Percentiles rank a stretch among this genome's conserved stretches.
Conservation (phyloP, 2,797 vertebrate species). For the Parauchenoglanis ngamensis region DNA sequence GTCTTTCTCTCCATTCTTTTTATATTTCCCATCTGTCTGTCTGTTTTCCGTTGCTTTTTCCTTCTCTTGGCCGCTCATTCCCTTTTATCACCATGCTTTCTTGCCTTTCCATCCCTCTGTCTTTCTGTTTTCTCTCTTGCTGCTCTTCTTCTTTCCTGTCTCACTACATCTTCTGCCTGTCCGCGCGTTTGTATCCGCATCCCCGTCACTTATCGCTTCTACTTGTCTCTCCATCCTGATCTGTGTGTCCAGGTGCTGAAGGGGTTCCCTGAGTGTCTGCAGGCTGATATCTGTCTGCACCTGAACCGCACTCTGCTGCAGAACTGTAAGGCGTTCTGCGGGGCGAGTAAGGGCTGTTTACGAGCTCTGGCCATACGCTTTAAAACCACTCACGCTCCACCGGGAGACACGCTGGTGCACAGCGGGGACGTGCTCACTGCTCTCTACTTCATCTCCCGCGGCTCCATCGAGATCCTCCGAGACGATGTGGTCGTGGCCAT, state of each 20-base stretch:
- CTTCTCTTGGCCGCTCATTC: background rate
- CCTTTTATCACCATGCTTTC: background rate
- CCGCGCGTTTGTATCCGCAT: background rate
- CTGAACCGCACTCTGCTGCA: slow-evolving; percentile 91
- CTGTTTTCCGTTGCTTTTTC: background rate
- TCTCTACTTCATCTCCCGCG: slow-evolving; percentile 96
- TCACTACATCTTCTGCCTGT: background rate
- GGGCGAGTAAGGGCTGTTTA: slow-evolving; percentile 95
- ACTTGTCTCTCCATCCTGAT: background rate
- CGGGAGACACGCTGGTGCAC: slow-evolving; percentile 95
- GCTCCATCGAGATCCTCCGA: slow-evolving; percentile 95
- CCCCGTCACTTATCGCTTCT: background rate
- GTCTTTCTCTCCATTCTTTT: background rate
- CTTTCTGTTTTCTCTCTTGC: background rate
- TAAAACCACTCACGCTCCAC: slow-evolving; percentile 92
- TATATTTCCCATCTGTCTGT: background rate
- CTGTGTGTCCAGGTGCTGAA: slow-evolving; percentile 85
- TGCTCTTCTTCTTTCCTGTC: background rate
- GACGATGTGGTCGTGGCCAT: slow-evolving; percentile 97
- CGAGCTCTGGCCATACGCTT: slow-evolving; percentile 94
- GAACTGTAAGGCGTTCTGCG: slow-evolving; percentile 91
- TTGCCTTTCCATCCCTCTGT: background rate
- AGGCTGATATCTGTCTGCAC: slow-evolving; percentile 97
- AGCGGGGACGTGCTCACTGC: slow-evolving; percentile 93
- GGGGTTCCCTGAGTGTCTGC: slow-evolving; percentile 96